Conservation (phyloP, 2,888 invertebrate species). For the Oxycera nigricornis region DNA sequence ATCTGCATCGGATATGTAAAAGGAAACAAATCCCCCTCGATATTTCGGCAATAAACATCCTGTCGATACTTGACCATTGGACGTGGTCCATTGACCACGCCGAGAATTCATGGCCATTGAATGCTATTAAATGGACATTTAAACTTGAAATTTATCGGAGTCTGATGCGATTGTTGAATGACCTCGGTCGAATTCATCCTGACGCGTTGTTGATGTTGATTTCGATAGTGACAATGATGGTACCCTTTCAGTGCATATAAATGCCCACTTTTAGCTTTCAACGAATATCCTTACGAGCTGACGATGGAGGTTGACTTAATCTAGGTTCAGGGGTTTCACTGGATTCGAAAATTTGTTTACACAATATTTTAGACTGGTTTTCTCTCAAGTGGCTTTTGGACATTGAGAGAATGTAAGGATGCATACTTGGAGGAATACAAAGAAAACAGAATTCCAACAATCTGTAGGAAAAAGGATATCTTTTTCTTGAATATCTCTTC, state of each 20-base stretch:
- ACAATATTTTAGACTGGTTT: not conserved
- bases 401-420: not conserved
- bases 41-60: not conserved
- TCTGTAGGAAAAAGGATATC: constrained; percentile 29
- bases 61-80: not conserved
- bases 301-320: not conserved
- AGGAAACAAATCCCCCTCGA: not conserved
- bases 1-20: not conserved
- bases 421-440: not conserved
- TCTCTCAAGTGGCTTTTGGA: not conserved
- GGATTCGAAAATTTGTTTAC: not conserved
- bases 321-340: not conserved
- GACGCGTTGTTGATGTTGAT: not conserved
- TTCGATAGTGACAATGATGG: constrained; percentile 21
- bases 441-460: constrained; percentile 3
- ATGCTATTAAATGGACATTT: constrained; percentile 51
- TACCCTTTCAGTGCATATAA: not conserved
- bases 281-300: not conserved
- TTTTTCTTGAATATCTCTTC: not conserved
- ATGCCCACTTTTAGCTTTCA: not conserved
- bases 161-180: constrained; percentile 50
- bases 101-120: constrained; percentile 29
- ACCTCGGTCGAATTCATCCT: constrained; percentile 51
- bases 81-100: constrained; percentile 22
- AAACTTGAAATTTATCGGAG: constrained; percentile 50